A percentile compares a stretch with the other conserved stretches of the same genome.
These are phyloP conservation scores for Torymus aiolomorphi DNA, from an alignment of 2,888 invertebrate genomes.

Conservation along the genomic window DNA sequence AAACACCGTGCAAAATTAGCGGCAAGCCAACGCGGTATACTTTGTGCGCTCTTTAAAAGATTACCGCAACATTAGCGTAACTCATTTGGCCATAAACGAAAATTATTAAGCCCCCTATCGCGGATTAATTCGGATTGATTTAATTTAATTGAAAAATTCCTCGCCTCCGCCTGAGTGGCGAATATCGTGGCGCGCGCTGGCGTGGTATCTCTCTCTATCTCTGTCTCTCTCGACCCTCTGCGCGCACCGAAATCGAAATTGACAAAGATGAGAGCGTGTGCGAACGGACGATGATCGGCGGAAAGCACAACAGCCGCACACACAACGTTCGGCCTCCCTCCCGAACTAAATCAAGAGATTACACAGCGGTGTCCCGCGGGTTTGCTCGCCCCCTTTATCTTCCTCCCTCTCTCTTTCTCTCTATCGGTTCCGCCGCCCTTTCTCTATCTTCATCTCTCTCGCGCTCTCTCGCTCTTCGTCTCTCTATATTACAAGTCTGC, in stretches of 20 bases:
- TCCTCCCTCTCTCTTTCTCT: conserved; percentile 29
- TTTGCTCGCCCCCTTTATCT: conserved; percentile 3
- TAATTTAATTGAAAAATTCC: conserved; percentile 50
- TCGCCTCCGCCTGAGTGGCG: neutral
- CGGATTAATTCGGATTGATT: conserved; percentile 34
- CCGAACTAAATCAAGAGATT: neutral
- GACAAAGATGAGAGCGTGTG: conserved; percentile 12
- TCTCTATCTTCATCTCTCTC: conserved; percentile 38
- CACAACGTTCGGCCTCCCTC: too few relatives aligned
- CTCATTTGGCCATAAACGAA: conserved; percentile 6
- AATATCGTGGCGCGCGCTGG: too few relatives aligned
- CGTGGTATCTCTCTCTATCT: too few relatives aligned
- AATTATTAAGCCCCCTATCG: neutral
- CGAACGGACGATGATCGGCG: neutral
- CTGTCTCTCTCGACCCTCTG: neutral
- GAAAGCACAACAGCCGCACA: neutral
- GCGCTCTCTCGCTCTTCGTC: neutral
- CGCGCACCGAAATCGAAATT: conserved; percentile 53
- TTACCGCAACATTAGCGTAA: neutral
- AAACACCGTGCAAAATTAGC: too few relatives aligned
- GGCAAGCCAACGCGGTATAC: neutral
- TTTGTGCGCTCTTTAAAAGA: neutral
- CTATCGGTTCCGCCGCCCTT: conserved; percentile 19
- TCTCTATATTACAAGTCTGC: conserved; percentile 27
- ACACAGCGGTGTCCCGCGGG: conserved; percentile 54